Conservation (phyloP, 2,113 vertebrate species). For the Tragelaphus buxtoni region DNA sequence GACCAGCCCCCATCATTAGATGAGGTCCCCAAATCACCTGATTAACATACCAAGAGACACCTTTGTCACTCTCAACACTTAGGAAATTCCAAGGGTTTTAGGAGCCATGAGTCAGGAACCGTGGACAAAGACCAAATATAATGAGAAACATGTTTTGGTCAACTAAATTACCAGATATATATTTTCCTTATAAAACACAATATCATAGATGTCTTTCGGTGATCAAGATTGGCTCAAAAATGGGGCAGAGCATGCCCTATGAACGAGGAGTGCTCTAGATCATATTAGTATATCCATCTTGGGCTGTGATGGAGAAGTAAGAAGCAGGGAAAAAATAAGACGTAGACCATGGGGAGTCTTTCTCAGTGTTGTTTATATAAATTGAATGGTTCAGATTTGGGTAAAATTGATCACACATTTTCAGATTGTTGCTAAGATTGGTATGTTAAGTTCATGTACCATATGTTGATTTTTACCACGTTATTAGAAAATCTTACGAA, state of each 20-base stretch:
- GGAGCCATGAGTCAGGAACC: not conserved
- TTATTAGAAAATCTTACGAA: not conserved
- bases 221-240: not conserved
- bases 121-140: not conserved
- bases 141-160: not conserved
- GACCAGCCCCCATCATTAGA: not conserved
- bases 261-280: not conserved
- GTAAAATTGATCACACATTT: not conserved
- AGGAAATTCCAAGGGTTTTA: not conserved
- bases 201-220: not conserved
- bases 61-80: not conserved
- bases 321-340: not conserved
- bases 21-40: not conserved
- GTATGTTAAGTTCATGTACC: not conserved
- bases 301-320: not conserved
- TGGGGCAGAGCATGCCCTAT: not conserved
- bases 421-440: not conserved
- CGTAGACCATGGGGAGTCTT: not conserved
- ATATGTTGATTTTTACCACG: not conserved
- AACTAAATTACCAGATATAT: not conserved
- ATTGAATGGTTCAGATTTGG: not conserved
- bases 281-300: not conserved
- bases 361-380: not conserved
- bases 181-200: not conserved
- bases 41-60: not conserved